Evolutionary conservation across 2,113 vertebrate genomes (phyloP).

Genomic region (Pseudopipra pipra): DNA sequence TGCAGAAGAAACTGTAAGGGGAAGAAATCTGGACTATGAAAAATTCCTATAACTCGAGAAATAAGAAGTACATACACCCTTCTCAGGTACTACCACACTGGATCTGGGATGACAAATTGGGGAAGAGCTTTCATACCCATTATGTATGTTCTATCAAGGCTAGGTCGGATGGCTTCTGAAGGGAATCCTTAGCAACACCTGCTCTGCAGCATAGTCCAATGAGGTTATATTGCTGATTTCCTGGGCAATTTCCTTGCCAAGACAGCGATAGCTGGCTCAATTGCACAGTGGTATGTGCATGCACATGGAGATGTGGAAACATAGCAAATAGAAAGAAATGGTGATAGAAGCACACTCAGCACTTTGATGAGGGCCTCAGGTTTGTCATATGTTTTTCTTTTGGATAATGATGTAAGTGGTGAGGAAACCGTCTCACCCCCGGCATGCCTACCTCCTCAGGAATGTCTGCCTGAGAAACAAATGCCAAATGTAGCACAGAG

Average conservation of each 20-base stretch:
- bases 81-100: not conserved
- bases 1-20: not conserved
- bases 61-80: not conserved
- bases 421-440: not conserved
- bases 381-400: not conserved
- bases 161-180: not conserved
- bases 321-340: not conserved
- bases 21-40: not conserved
- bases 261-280: not conserved
- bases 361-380: not conserved
- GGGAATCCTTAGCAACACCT: not conserved
- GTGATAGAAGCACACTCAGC: not conserved
- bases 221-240: not conserved
- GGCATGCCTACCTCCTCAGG: not conserved
- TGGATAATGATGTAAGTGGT: not conserved
- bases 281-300: not conserved
- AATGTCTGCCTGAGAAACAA: not conserved
- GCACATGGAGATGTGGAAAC: not conserved
- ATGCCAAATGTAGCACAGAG: not conserved
- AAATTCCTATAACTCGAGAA: not conserved
- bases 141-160: not conserved
- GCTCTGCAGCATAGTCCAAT: not conserved
- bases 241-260: not conserved
- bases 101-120: not conserved
- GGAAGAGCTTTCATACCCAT: not conserved